Base-by-base conservation (phyloP, 2,797 vertebrate genomes). In the Eulemur mongoz region DNA sequence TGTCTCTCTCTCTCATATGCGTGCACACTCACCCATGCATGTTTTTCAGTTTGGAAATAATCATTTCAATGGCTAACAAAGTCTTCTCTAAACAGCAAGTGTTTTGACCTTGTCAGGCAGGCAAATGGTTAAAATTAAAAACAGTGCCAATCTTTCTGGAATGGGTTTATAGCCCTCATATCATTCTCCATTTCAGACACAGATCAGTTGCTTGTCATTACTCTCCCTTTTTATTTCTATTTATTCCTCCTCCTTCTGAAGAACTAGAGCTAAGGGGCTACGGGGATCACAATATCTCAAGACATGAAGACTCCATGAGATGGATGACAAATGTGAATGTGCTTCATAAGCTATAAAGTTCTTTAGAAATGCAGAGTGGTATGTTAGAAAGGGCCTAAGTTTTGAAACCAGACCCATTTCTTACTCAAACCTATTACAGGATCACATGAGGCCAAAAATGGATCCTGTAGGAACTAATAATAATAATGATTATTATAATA, bases 391-490 rank as follows among this genome's bases (percentile, higher is more conserved):
- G 48, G 27, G n/a, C 52, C 18, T 22, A 84, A 17, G 67, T 88
- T 90, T 76, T 82, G 1, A 87, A 89, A 82, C 87, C 63, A 79
- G 65, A 76, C 38, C 83, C 40, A 91, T 79, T 96, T 89, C 82
- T 85, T 83, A 93, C 43, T 93, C 48, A 79, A 76, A 48, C 25
- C 43, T 61, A 61, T 45, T 79, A 84, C 50, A 83, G 2, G 30
- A 75, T 93, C 88, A 93, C 27, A 65, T 35, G 40, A 83, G 38
- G 72, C 57, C 45, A 70, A 95, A 94, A 92, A 79, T 10, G 32
- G 40, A 81, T 25, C 35, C 17, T 61, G 9, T 0, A 38, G 78
- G 63, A 88, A 17, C 22, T 75, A 89, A 78, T 85, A 63, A 75
- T 91, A 59, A 73, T 65, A 85, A 38, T 70, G 63, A 84, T 59